A percentile compares a stretch with the other conserved stretches of the same genome.
These are phyloP conservation scores for Cynoglossus semilaevis DNA, from an alignment of 2,113 vertebrate species.

Conservation along the genomic window DNA sequence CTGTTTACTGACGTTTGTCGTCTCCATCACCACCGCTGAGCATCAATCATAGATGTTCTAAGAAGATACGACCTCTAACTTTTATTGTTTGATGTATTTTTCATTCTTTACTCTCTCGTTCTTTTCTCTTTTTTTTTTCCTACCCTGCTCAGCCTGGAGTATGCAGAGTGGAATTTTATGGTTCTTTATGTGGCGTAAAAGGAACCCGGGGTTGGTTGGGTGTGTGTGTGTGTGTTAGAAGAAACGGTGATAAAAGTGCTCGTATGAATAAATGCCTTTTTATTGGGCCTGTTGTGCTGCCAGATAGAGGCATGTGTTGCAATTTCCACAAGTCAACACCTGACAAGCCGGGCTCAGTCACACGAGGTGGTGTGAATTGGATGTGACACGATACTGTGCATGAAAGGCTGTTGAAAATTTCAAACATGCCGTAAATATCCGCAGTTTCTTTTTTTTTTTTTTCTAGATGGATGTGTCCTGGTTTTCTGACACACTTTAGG, in stretches of 20 bases:
- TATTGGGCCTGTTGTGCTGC: constrained; percentile 23
- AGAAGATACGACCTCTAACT: constrained; percentile 86
- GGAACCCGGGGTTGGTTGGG: constrained; percentile 30
- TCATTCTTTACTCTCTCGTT: constrained; percentile 27
- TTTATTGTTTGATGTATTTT: constrained; percentile 80
- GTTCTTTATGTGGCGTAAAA: constrained; percentile 49
- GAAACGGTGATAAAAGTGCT: constrained; percentile 43
- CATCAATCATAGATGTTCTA: constrained; percentile 87
- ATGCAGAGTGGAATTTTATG: constrained; percentile 63
- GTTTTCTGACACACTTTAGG: constrained; percentile 2
- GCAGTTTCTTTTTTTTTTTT: constrained; percentile 5
- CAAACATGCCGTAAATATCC: constrained; percentile 23
- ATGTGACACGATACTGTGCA: constrained; percentile 27
- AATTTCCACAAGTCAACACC: constrained; percentile 34
- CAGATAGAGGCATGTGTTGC: constrained; percentile 5
- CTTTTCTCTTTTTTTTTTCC: constrained; percentile 1
- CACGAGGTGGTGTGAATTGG: constrained; percentile 1
- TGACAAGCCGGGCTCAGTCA: constrained; percentile 22
- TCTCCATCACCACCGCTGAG: constrained; percentile 89
- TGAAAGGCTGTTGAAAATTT: constrained; percentile 9
- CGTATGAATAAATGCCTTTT: constrained; percentile 40
- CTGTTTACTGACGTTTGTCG: constrained; percentile 85
- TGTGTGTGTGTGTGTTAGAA: constrained; percentile 9
- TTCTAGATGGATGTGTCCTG: constrained; percentile 12
- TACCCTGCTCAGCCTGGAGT: constrained; percentile 17